These are phyloP conservation scores for Gambusia affinis DNA, from an alignment of 2,113 vertebrate species.

Conservation along the genomic window DNA sequence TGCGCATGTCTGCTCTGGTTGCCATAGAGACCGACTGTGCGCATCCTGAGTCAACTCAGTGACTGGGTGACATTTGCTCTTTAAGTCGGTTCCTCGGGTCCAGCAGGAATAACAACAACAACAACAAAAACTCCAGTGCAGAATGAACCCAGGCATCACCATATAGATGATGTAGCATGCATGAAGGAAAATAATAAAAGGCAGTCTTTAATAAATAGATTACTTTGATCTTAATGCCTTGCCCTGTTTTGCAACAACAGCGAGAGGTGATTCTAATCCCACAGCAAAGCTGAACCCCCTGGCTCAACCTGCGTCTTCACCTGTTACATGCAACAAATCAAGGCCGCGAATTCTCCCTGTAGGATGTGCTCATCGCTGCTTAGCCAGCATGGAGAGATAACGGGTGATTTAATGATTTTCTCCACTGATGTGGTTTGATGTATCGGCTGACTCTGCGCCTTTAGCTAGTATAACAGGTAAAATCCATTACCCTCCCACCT, in stretches of 20 bases:
- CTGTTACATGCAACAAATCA: conserved; percentile 46
- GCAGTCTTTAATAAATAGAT: conserved; percentile 19
- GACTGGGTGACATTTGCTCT: conserved; percentile 72
- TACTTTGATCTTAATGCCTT: conserved; percentile 11
- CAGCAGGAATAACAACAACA: conserved; percentile 4
- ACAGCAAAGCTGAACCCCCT: background rate
- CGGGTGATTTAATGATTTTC: conserved; percentile 75
- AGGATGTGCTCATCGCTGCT: conserved; percentile 31
- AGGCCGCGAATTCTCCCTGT: conserved; percentile 36
- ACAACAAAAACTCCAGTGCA: conserved; percentile 28
- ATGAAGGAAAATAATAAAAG: background rate
- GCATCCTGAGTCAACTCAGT: conserved; percentile 60
- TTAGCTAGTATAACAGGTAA: conserved; percentile 74
- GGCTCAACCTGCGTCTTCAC: conserved; percentile 30
- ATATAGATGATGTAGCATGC: conserved; percentile 28
- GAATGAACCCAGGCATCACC: conserved; percentile 40
- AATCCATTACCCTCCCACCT: conserved; percentile 73
- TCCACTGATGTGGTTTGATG: conserved; percentile 72
- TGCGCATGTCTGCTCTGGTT: conserved; percentile 58
- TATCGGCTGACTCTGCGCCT: conserved; percentile 73
- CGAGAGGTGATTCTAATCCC: conserved; percentile 1
- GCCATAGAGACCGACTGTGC: conserved; percentile 74
- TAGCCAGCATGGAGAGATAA: conserved; percentile 60
- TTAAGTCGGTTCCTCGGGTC: conserved; percentile 60
- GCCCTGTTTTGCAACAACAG: conserved; percentile 16